Percentiles rank a stretch among this genome's conserved stretches.
Conservation (phyloP, 2,888 invertebrate species). For the Lampropteryx suffumata region DNA sequence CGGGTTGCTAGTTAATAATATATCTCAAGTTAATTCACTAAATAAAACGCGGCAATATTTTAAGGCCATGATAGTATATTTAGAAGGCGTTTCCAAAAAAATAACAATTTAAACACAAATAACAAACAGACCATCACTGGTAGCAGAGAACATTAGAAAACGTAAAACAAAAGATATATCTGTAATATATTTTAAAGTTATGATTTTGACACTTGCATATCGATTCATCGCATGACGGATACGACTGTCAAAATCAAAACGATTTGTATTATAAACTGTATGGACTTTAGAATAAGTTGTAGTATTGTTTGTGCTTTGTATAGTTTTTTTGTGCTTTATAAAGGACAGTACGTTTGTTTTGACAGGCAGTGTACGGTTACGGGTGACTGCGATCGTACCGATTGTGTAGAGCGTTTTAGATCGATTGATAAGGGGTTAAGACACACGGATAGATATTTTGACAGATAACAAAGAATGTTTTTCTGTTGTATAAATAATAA, state of each 20-base stretch:
- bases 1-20: too few relatives aligned
- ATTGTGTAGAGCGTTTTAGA: slow-evolving; percentile 75
- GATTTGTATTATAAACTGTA: slow-evolving; percentile 42
- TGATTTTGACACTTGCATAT: slow-evolving; percentile 65
- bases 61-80: too few relatives aligned
- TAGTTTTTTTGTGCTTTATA: slow-evolving; percentile 46
- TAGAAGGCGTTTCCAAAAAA: too few relatives aligned
- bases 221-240: slow-evolving; percentile 56
- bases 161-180: slow-evolving; percentile 26
- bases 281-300: slow-evolving; percentile 36
- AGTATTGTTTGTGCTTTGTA: slow-evolving; percentile 44
- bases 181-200: slow-evolving; percentile 57
- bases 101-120: too few relatives aligned
- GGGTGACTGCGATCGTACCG: slow-evolving; percentile 73
- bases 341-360: slow-evolving; percentile 71
- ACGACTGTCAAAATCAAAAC: slow-evolving; percentile 36
- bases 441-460: slow-evolving; percentile 42
- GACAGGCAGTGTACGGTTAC: slow-evolving; percentile 76
- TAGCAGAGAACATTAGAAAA: slow-evolving; percentile 17
- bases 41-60: too few relatives aligned
- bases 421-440: slow-evolving; percentile 58
- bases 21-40: too few relatives aligned
- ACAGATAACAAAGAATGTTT: too few relatives aligned
- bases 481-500: too few relatives aligned
- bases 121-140: slow-evolving; percentile 1